A percentile compares a stretch with the other conserved stretches of the same genome.
These are phyloP conservation scores for Notodonta ziczac DNA, from an alignment of 2,888 invertebrate genomes.

Conservation along the genomic window DNA sequence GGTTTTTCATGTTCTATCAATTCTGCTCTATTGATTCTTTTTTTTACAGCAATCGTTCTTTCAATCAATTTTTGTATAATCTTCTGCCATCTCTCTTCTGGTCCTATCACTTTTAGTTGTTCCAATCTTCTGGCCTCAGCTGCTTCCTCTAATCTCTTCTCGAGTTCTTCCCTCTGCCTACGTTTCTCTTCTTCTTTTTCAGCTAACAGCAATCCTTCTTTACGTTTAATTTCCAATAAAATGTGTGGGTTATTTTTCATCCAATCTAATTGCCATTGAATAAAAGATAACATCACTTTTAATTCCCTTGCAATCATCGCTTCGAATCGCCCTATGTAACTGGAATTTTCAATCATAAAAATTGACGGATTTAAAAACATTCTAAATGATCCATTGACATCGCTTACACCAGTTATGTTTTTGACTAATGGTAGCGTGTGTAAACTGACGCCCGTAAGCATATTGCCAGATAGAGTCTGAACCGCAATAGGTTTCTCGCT, in stretches of 20 bases:
- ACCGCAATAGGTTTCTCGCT: conserved; percentile 88
- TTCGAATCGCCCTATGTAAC: conserved; percentile 71
- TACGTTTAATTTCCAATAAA: conserved; percentile 67
- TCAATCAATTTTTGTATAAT: conserved; percentile 87
- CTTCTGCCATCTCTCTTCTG: conserved; percentile 85
- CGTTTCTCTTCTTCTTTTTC: conserved; percentile 75
- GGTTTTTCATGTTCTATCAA: conserved; percentile 86
- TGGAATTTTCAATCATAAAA: conserved; percentile 74
- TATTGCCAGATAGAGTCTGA: conserved; percentile 87
- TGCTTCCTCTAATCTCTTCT: conserved; percentile 77
- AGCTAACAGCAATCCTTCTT: conserved; percentile 70
- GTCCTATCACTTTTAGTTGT: conserved; percentile 66
- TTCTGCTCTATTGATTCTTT: conserved; percentile 85
- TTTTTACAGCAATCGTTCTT: conserved; percentile 86
- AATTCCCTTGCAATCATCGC: conserved; percentile 81
- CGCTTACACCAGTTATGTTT: conserved; percentile 87
- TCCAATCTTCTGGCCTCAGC: conserved; percentile 76
- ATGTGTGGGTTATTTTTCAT: conserved; percentile 68
- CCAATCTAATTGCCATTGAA: conserved; percentile 87
- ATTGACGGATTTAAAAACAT: conserved; percentile 85
- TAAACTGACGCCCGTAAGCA: conserved; percentile 86
- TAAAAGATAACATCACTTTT: conserved; percentile 77
- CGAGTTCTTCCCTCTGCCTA: conserved; percentile 67
- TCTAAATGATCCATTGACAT: conserved; percentile 87
- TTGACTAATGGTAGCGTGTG: conserved; percentile 83